Evolutionary conservation across 2,113 vertebrate genomes (phyloP).

Genomic region (Oreochromis tanganicae): DNA sequence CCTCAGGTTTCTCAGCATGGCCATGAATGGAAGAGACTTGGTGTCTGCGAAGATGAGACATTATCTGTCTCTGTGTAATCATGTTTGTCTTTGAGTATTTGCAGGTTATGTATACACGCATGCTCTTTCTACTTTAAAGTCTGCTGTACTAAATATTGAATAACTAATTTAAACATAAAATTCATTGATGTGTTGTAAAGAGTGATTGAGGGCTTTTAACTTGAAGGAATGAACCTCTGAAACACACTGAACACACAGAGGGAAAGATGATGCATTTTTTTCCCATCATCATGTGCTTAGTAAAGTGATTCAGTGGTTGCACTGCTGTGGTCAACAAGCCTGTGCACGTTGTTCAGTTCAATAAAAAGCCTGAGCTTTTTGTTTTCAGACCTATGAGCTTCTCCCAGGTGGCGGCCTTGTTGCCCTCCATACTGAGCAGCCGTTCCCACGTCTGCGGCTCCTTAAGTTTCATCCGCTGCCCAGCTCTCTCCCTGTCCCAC

Average conservation of each 20-base stretch:
- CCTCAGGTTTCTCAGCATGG: conserved; percentile 85
- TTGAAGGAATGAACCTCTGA: neutral
- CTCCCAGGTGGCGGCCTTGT: conserved; percentile 80
- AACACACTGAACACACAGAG: neutral
- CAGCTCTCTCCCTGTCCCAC: conserved; percentile 78
- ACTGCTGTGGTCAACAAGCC: neutral
- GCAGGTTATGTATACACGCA: neutral
- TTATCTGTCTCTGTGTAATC: neutral
- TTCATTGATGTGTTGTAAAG: neutral
- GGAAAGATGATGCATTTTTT: neutral
- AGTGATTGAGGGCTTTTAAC: neutral
- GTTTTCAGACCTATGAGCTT: conserved; percentile 77
- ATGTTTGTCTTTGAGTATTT: neutral
- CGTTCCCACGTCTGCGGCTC: conserved; percentile 81
- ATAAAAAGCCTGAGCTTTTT: neutral
- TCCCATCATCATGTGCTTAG: neutral
- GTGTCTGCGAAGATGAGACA: conserved; percentile 62
- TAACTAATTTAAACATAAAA: neutral
- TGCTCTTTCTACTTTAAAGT: neutral
- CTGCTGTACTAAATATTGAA: neutral
- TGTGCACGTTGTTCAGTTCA: neutral
- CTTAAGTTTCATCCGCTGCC: conserved; percentile 79
- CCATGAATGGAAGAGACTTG: conserved; percentile 85
- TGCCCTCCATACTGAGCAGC: conserved; percentile 75
- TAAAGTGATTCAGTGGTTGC: neutral